Base-by-base conservation (phyloP, 30 jellyfish, hydroid and myxozoan genomes). In the Pseudorhiza aurosa region DNA sequence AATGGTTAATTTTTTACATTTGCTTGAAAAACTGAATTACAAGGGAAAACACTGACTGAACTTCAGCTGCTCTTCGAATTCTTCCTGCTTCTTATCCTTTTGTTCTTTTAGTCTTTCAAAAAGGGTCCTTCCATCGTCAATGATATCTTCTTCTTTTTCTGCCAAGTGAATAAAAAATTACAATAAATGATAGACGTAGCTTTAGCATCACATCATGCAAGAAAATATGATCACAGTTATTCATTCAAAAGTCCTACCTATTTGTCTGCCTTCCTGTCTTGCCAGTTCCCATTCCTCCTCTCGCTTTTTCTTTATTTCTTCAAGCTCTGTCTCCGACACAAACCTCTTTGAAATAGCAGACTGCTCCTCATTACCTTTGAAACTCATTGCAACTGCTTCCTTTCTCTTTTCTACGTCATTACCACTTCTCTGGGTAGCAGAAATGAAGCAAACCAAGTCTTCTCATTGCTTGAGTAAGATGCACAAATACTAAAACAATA, bases 271-370 rank as follows among this genome's bases (percentile, higher is more conserved):
- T 29, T 75, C 79, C 47, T 50, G 44, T 27, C 96, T 81, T 44
- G 98, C 98, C 10, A 64, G 72, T 25, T 81, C 96, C 98, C 98
- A 92, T 85, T 92, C 98, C 39, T 92, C 96, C 44, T 80, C 95
- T 59, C 98, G 45, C 37, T 92, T 92, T 79, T 72, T 79, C 60
- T 92, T 92, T 6, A 94, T 77, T 73, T 92, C 98, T 58, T 92
- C 98, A 39, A 92, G 87, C 36, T 92, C 98, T 21, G 87, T 28
- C 32, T 92, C 98, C n/a, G 98, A 60, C 2, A 92, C 96, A 78
- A 92, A 92, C 40, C 96, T 74, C 49, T 62, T 55, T 22, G 65
- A 32, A 15, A 85, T 85, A 22, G 30, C 60, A 25, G 96, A 71
- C 30, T 51, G 69, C 5, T 69, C 81, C 24, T 71, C 80, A 0